Evolutionary conservation across 2,113 vertebrate genomes (phyloP), one percentile per base, ranked within the genome.

Genomic region (Bubo scandiacus): DNA sequence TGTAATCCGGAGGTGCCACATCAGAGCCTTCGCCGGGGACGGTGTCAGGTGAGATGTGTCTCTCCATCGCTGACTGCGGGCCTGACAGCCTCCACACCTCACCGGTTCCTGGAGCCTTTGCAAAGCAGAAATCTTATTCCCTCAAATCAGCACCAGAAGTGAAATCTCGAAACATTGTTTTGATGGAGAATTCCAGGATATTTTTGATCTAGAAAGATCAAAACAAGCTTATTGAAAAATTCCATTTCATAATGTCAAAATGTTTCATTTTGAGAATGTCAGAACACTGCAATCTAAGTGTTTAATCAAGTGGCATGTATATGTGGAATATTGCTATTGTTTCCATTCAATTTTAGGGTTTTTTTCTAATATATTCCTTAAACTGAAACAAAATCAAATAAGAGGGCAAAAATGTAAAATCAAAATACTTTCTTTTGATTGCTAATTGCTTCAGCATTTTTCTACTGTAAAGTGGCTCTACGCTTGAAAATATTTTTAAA

Each of bases 161-260:
- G 47, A 67, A 63, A 67, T n/a, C 83, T 61, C 7, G 0, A 40
- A 92, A 45, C 11, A 11, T 25, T 2, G 1, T 85, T 92, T 43
- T 65, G 49, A 73, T 34, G 26, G 45, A 89, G 91, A 73, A 92
- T 94, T 65, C 89, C 34, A 4, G 81, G 81, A 51, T 89, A 58
- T 82, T 91, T 96, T 94, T 97, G 21, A 96, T 94, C 86, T 52
- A 58, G 55, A 47, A 92, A 92, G 94, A 96, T 96, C 93, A 96
- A 96, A 96, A 96, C 85, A 92, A 81, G 75, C 79, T 70, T 40
- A 70, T 88, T 83, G 96, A 94, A 94, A 92, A 96, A 92, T 93
- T 93, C 88, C 45, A 70, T 90, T 95, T 95, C 63, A 47, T 43
- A 88, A 54, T 27, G 90, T 95, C 95, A 92, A 73, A 94, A 88